These are phyloP conservation scores for Myzus persicae DNA, from an alignment of 1,140 invertebrate genomes.

Conservation along the genomic window DNA sequence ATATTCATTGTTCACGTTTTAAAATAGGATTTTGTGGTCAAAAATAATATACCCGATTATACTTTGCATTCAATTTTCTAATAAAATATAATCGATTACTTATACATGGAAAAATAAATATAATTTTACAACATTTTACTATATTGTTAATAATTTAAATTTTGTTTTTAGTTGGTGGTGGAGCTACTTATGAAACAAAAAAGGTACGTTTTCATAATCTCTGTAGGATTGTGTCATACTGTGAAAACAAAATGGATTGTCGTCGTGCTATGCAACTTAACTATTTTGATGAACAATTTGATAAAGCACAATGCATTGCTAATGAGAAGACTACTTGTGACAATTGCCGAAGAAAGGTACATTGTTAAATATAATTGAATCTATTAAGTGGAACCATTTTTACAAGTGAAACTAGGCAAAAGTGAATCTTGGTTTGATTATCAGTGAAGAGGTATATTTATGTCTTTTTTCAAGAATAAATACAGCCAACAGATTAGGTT, in stretches of 20 bases:
- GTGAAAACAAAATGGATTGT: constrained; percentile 91
- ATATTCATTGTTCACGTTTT: neutral
- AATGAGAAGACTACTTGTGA: constrained; percentile 79
- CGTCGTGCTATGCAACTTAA: constrained; percentile 84
- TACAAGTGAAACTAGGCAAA: neutral
- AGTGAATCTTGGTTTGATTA: neutral
- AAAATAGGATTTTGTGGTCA: neutral
- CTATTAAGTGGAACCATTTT: neutral
- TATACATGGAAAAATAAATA: neutral
- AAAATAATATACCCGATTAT: neutral
- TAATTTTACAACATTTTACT: neutral
- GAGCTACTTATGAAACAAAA: constrained; percentile 68
- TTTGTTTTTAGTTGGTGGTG: constrained; percentile 61
- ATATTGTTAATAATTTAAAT: neutral
- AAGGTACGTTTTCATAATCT: constrained; percentile 88
- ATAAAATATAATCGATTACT: neutral
- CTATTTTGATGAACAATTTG: constrained; percentile 93
- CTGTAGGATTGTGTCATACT: constrained; percentile 86
- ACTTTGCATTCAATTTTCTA: neutral
- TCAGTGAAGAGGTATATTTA: neutral
- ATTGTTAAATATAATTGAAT: neutral
- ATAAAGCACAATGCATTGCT: constrained; percentile 70
- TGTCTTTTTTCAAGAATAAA: neutral
- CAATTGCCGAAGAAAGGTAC: constrained; percentile 82
- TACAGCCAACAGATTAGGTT: neutral